These are phyloP conservation scores for Doryteuthis pealeii DNA, from an alignment of 1,140 invertebrate species.

Conservation along the genomic window DNA sequence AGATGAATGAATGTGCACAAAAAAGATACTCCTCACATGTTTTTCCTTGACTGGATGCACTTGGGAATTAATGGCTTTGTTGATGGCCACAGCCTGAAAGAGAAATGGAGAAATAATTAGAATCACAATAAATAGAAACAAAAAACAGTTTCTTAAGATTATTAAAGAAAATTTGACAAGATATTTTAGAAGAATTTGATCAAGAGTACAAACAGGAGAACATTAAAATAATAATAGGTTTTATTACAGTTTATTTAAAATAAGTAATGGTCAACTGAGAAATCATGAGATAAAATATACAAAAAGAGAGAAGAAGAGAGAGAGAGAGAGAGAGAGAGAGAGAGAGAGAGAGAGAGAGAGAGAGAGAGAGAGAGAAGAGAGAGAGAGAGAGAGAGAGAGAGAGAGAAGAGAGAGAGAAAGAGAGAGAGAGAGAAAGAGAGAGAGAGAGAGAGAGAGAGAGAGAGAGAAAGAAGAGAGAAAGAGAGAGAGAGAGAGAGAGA, in stretches of 20 bases:
- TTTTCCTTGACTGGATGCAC: slow-evolving; percentile 95
- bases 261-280: no score
- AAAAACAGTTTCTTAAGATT: no score
- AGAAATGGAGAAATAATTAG: slow-evolving; percentile 20
- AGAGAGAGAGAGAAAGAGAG: background rate
- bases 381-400: background rate
- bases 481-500: background rate
- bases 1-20: no score
- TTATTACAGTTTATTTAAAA: no score
- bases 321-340: slow-evolving; percentile 19
- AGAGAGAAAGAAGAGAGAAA: background rate
- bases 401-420: background rate
- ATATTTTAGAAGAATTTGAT: no score
- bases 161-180: no score
- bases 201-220: no score
- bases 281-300: no score
- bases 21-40: slow-evolving; percentile 87
- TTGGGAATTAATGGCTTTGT: slow-evolving; percentile 84
- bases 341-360: slow-evolving; percentile 6
- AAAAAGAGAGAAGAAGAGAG: slow-evolving; percentile 16
- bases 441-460: background rate
- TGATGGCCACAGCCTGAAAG: slow-evolving; percentile 64
- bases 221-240: no score
- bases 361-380: background rate
- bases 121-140: no score